phyloP scores from a whole-genome alignment of 2,113 vertebrate species.

The Spea bombifrons region DNA sequence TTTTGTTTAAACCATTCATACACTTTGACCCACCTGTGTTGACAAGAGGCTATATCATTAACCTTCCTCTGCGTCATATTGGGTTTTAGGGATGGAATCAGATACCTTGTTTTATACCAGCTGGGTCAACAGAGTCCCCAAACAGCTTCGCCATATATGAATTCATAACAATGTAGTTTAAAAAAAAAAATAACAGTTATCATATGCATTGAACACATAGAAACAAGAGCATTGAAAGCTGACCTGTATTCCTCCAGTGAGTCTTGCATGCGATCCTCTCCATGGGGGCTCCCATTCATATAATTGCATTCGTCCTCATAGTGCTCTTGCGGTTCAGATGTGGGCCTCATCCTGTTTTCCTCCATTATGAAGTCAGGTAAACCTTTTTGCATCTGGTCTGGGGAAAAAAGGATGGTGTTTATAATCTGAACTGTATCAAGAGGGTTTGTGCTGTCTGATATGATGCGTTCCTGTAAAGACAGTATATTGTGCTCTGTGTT shows the following conservation, averaged over 20 bases:
- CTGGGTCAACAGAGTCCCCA: no score
- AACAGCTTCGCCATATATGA: no score
- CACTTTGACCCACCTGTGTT: no score
- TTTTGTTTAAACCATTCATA: no score
- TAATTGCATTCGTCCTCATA: conserved; percentile 53
- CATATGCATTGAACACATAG: background rate
- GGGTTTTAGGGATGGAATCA: no score
- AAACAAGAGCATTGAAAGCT: conserved; percentile 29
- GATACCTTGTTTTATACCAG: no score
- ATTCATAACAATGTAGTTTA: no score
- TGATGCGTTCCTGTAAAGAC: conserved; percentile 34
- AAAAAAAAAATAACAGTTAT: no score
- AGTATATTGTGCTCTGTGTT: conserved; percentile 42
- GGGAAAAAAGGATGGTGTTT: conserved; percentile 49
- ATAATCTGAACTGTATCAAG: conserved; percentile 35
- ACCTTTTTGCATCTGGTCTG: conserved; percentile 54
- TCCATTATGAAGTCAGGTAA: conserved; percentile 33
- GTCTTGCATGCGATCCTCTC: conserved; percentile 54
- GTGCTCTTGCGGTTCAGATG: conserved; percentile 45
- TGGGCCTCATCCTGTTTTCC: conserved; percentile 42
- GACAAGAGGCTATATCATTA: no score
- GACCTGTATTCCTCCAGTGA: conserved; percentile 62
- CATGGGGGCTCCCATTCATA: conserved; percentile 55
- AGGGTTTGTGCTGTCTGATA: conserved; percentile 39
- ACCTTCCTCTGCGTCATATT: no score